phyloP scores from a whole-genome alignment of 2,888 invertebrate species.

The Baronia brevicornis region DNA sequence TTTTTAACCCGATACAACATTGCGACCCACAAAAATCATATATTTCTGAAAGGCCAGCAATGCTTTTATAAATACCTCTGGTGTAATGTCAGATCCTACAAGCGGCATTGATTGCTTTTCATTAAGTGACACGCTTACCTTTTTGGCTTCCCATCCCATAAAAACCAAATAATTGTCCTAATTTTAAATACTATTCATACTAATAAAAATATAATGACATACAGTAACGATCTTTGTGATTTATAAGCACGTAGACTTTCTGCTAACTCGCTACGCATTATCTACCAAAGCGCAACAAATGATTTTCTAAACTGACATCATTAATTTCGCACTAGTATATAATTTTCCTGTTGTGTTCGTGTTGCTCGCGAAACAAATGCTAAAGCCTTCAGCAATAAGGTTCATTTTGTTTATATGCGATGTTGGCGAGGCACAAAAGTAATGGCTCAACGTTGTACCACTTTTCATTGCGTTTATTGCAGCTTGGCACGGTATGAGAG shows the following conservation, averaged over 20 bases:
- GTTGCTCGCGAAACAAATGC: constrained; percentile 19
- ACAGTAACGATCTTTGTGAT: constrained; percentile 10
- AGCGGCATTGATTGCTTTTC: too few species aligned
- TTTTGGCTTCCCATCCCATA: too few species aligned
- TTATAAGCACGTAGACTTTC: constrained; percentile 15
- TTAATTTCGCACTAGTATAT: constrained; percentile 50
- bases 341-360: constrained; percentile 26
- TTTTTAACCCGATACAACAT: too few species aligned
- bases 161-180: too few species aligned
- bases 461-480: constrained; percentile 66
- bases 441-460: constrained; percentile 48
- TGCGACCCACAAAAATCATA: too few species aligned
- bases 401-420: constrained; percentile 22
- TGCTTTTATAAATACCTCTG: too few species aligned
- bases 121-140: too few species aligned
- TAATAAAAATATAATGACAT: constrained; percentile 5
- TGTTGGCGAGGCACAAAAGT: constrained; percentile 33
- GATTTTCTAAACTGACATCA: constrained; percentile 53
- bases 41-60: too few species aligned
- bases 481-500: constrained; percentile 58
- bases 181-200: too few species aligned
- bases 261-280: constrained; percentile 29
- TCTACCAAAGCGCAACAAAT: constrained; percentile 54
- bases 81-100: too few species aligned
- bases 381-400: constrained; percentile 24